phyloP scores from a whole-genome alignment of 2,113 vertebrate genomes.

The Arizona elegans region DNA sequence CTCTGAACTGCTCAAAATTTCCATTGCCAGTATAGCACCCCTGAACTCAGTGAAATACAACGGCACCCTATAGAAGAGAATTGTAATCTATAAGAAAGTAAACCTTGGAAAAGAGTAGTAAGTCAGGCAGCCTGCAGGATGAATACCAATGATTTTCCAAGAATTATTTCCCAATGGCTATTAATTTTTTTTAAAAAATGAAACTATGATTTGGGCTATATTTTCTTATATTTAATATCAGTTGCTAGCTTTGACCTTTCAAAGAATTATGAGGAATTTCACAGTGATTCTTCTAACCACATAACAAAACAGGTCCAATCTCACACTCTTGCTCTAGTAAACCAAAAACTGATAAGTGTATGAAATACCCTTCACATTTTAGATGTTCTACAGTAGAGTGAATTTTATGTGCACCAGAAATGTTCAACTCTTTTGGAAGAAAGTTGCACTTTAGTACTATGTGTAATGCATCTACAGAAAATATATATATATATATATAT shows the following conservation, averaged over 20 bases:
- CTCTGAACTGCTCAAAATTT: too few relatives aligned
- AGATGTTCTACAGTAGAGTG: not conserved
- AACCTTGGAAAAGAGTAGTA: not conserved
- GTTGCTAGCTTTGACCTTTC: not conserved
- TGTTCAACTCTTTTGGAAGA: not conserved
- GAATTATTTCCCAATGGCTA: not conserved
- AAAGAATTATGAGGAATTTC: not conserved
- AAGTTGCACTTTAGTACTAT: not conserved
- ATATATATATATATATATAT: too few relatives aligned
- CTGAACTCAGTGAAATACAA: constrained; percentile 2
- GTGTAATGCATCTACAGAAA: not conserved
- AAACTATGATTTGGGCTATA: not conserved
- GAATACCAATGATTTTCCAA: not conserved
- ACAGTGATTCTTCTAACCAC: not conserved
- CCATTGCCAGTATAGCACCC: too few relatives aligned
- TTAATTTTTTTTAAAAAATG: not conserved
- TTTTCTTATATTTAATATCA: not conserved
- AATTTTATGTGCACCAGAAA: not conserved
- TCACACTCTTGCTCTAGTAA: not conserved
- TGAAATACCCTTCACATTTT: not conserved
- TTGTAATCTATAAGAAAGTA: not conserved
- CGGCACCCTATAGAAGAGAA: not conserved
- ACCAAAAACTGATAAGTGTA: not conserved
- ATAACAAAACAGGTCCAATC: not conserved
- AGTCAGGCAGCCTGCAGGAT: not conserved